These are phyloP conservation scores for Phorcus lineatus DNA, from an alignment of 2,888 invertebrate genomes.

Conservation along the genomic window DNA sequence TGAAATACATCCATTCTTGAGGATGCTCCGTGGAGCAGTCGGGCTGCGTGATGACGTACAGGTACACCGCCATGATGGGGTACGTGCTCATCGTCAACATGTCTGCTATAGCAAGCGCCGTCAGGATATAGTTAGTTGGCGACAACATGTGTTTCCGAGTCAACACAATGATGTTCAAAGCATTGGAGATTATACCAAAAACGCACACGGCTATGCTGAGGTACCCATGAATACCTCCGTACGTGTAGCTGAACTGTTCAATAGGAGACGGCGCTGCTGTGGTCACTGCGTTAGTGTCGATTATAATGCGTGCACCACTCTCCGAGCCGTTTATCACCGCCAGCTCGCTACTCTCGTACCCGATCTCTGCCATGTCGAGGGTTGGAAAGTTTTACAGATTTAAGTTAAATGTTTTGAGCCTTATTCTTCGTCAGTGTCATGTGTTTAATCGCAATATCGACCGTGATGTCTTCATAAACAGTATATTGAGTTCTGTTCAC, in stretches of 20 bases:
- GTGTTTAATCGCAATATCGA: no score
- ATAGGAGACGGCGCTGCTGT: slow-evolving; percentile 39
- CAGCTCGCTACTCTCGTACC: neutral
- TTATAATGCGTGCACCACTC: neutral
- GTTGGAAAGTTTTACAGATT: no score
- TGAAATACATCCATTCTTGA: slow-evolving; percentile 71
- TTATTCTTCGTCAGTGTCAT: no score
- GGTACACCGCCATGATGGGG: slow-evolving; percentile 79
- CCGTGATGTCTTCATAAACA: no score
- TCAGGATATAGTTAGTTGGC: slow-evolving; percentile 93
- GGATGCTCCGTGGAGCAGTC: slow-evolving; percentile 52
- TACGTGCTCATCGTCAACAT: slow-evolving; percentile 92
- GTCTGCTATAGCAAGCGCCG: slow-evolving; percentile 90
- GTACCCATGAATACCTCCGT: slow-evolving; percentile 84
- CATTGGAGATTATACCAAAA: slow-evolving; percentile 92
- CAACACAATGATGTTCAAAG: slow-evolving; percentile 92
- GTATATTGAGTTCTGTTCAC: no score
- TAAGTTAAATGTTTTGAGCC: no score
- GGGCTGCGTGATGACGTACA: slow-evolving; percentile 62
- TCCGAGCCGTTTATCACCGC: slow-evolving; percentile 13
- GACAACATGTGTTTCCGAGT: slow-evolving; percentile 89
- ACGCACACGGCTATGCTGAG: slow-evolving; percentile 90
- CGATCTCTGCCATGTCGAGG: slow-evolving; percentile 1
- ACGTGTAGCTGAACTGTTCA: slow-evolving; percentile 56
- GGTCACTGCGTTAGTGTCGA: neutral